Percentiles rank a stretch among this genome's conserved stretches.
These are phyloP conservation scores for Holothuria leucospilota DNA, from an alignment of 53 echinoderm and acorn worm species.

Conservation along the genomic window DNA sequence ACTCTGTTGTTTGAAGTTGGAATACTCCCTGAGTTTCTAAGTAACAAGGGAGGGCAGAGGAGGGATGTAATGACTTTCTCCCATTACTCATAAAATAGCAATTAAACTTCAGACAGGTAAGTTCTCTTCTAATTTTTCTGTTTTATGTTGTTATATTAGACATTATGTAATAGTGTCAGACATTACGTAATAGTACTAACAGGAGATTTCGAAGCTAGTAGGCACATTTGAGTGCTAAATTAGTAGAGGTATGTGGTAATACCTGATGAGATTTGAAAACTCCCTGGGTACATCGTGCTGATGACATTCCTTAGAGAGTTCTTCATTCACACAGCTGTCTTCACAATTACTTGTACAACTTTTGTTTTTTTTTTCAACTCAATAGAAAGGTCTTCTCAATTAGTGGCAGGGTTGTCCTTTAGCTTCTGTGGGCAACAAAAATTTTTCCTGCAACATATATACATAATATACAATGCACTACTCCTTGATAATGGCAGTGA, in stretches of 20 bases:
- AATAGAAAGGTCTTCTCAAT: not conserved
- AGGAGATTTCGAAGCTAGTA: slow-evolving; percentile 33
- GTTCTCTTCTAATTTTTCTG: slow-evolving; percentile 42
- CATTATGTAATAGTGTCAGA: slow-evolving; percentile 11
- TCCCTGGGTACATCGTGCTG: not conserved
- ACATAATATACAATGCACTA: not conserved
- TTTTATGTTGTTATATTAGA: too few species aligned
- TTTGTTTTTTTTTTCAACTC: too few species aligned
- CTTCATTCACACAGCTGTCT: too few species aligned
- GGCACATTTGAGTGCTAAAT: slow-evolving; percentile 9
- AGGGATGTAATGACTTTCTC: slow-evolving; percentile 42
- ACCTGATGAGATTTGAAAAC: not conserved
- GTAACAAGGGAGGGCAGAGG: slow-evolving; percentile 22
- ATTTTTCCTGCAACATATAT: too few species aligned
- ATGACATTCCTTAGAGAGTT: too few species aligned
- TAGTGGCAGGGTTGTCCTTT: not conserved
- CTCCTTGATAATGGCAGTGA: not conserved
- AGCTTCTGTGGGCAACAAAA: too few species aligned
- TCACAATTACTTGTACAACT: not conserved
- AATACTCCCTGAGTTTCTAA: not conserved
- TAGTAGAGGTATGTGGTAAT: not conserved
- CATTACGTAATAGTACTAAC: slow-evolving; percentile 18
- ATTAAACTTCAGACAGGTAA: slow-evolving; percentile 39
- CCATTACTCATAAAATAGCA: slow-evolving; percentile 44
- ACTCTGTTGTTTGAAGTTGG: slow-evolving; percentile 7